Evolutionary conservation across 1,140 invertebrate species (phyloP).

Genomic region (Physella acuta): DNA sequence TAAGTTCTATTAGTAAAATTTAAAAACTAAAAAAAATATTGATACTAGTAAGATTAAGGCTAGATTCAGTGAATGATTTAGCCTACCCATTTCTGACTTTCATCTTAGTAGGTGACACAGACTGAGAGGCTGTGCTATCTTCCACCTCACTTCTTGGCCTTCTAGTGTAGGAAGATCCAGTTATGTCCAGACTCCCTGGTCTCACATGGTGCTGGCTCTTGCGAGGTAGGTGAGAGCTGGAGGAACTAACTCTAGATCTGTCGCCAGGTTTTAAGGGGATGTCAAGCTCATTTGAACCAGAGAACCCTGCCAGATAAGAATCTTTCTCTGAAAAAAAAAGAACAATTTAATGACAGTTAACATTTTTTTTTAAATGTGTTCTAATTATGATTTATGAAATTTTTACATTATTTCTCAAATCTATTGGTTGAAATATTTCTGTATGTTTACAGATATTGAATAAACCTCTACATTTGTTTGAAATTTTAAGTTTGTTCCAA

Average conservation of each 20-base stretch:
- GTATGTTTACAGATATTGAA: too few species aligned
- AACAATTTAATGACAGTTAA: not conserved
- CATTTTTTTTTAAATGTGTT: not conserved
- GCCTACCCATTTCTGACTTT: constrained; percentile 14
- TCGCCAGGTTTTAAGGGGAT: constrained; percentile 41
- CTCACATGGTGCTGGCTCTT: constrained; percentile 4
- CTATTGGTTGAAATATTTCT: too few species aligned
- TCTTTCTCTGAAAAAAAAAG: constrained; percentile 48
- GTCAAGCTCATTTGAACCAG: constrained; percentile 53
- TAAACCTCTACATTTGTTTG: too few species aligned
- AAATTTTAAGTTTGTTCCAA: too few species aligned
- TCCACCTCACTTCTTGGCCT: not conserved
- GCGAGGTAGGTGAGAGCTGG: constrained; percentile 13
- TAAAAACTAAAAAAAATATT: too few species aligned
- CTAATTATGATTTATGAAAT: too few species aligned
- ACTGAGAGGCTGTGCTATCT: not conserved
- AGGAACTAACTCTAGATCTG: constrained; percentile 11
- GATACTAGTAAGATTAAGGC: too few species aligned
- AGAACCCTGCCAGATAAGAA: constrained; percentile 43
- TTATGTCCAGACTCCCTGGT: constrained; percentile 16
- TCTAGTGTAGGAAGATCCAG: not conserved
- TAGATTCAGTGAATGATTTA: too few species aligned
- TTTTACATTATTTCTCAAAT: too few species aligned
- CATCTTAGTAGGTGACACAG: constrained; percentile 10
- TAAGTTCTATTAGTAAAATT: too few species aligned